Conservation (phyloP, 1,140 invertebrate species). For the Drosophila pectinifera region DNA sequence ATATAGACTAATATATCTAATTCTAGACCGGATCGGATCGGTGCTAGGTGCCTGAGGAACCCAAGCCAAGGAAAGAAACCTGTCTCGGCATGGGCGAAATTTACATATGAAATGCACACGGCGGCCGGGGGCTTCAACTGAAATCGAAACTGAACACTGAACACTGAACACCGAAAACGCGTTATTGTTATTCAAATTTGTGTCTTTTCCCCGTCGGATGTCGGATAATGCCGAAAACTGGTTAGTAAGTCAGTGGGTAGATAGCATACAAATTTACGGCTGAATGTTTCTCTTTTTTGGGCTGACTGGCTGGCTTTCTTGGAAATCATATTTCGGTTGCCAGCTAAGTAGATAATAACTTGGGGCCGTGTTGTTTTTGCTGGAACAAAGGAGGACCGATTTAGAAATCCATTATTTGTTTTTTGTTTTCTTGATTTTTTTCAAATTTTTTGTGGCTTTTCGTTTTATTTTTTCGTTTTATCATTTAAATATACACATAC, state of each 20-base stretch:
- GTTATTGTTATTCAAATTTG: conserved; percentile 79
- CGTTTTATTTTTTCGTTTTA: conserved; percentile 50
- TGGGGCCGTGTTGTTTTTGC: conserved; percentile 4
- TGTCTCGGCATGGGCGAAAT: conserved; percentile 59
- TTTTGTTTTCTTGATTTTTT: conserved; percentile 42
- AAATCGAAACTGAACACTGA: conserved; percentile 71
- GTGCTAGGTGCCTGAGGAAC: conserved; percentile 20
- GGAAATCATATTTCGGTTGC: conserved; percentile 49
- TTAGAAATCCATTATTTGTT: conserved; percentile 29
- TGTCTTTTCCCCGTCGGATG: conserved; percentile 29
- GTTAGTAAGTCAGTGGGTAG: conserved; percentile 83
- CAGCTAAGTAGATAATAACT: conserved; percentile 28
- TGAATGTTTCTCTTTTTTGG: conserved; percentile 13
- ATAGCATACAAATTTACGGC: conserved; percentile 64
- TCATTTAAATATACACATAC: conserved; percentile 82
- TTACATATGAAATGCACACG: conserved; percentile 72
- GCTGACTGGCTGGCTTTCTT: conserved; percentile 17
- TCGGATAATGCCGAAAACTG: conserved; percentile 68
- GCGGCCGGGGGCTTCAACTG: conserved; percentile 46
- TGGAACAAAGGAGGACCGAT: conserved; percentile 16
- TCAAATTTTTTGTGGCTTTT: conserved; percentile 60
- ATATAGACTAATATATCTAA: conserved; percentile 65
- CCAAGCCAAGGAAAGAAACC: conserved; percentile 46
- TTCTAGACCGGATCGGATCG: conserved; percentile 72
- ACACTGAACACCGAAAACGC: conserved; percentile 74